Evolutionary conservation across 2,113 vertebrate species (phyloP), one percentile per base, ranked within the genome.

Genomic region (Prochilodus magdalenae): DNA sequence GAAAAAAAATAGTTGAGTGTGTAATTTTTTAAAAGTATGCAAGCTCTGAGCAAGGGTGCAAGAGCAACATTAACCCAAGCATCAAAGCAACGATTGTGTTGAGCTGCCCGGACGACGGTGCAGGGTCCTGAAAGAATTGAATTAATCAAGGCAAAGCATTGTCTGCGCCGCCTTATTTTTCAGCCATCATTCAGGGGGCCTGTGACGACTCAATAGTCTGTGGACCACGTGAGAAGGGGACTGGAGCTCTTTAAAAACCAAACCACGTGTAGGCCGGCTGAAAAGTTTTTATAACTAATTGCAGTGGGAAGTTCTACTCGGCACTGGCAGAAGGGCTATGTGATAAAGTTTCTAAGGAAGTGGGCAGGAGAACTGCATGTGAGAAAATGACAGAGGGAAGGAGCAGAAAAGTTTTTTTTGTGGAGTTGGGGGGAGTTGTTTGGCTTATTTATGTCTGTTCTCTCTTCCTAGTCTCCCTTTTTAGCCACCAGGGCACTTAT

Each of bases 241-340:
- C 88, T 83, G 85, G 90, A 93, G 91, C 94, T 94, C 90, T 91
- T 95, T 95, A 94, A 94, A 94, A 95, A 94, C 90, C 94, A 85
- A 88, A 93, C 94, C 93, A 94, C 94, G 94, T 94, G 94, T 94
- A 88, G 90, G 83, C 74, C 69, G 81, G 87, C 91, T 94, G 93
- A 95, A 95, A 95, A 93, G 93, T 95, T 94, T 92, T 94, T 93
- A 93, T 91, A 94, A 94, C 93, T 94, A 95, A 95, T 95, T 95
- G 94, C 94, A 94, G 92, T 94, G 94, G 94, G 94, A 94, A 94
- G 94, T 93, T 90, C 87, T 88, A 85, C 77, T 83, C 57, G 40
- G 74, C 67, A 51, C 83, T 82, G 82, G 87, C 79, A 84, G 83
- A 83, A 72, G 77, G 85, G 81, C 53, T 79, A 91, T 92, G 90